Evolutionary conservation across 1,140 invertebrate genomes (phyloP).

Genomic region (Drosophila bocqueti): DNA sequence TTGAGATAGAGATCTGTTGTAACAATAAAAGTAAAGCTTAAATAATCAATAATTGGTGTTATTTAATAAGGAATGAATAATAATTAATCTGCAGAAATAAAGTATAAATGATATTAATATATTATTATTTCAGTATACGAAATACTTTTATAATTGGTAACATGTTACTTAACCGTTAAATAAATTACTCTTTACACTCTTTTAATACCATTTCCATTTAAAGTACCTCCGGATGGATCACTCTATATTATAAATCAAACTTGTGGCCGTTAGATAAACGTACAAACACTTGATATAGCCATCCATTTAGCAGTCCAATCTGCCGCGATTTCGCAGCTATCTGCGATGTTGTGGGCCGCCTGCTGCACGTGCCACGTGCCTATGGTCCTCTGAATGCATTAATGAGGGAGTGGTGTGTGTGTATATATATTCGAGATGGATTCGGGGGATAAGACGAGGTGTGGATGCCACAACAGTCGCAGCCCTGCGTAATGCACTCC

Average conservation of each 20-base stretch:
- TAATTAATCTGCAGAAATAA: neutral
- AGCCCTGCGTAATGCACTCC: constrained; percentile 46
- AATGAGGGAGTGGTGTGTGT: constrained; percentile 8
- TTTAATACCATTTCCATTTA: neutral
- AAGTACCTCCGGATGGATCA: constrained; percentile 1
- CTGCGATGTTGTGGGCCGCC: constrained; percentile 22
- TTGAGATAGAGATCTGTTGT: neutral
- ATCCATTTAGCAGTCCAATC: constrained; percentile 36
- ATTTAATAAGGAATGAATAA: neutral
- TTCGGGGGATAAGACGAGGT: constrained; percentile 5
- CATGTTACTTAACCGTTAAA: neutral
- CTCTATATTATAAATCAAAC: constrained; percentile 5
- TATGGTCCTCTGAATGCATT: constrained; percentile 21
- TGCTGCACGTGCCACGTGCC: constrained; percentile 43
- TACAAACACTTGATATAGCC: constrained; percentile 39
- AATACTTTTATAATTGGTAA: too few relatives aligned
- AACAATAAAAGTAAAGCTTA: neutral
- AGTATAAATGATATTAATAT: too few relatives aligned
- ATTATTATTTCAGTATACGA: too few relatives aligned
- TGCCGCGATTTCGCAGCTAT: constrained; percentile 22
- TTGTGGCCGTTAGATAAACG: constrained; percentile 3
- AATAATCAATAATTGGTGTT: neutral
- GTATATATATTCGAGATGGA: neutral
- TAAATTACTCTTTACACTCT: neutral
- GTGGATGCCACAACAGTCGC: constrained; percentile 38